These are phyloP conservation scores for Phaethornis superciliosus DNA, from an alignment of 2,113 vertebrate species.

Conservation along the genomic window DNA sequence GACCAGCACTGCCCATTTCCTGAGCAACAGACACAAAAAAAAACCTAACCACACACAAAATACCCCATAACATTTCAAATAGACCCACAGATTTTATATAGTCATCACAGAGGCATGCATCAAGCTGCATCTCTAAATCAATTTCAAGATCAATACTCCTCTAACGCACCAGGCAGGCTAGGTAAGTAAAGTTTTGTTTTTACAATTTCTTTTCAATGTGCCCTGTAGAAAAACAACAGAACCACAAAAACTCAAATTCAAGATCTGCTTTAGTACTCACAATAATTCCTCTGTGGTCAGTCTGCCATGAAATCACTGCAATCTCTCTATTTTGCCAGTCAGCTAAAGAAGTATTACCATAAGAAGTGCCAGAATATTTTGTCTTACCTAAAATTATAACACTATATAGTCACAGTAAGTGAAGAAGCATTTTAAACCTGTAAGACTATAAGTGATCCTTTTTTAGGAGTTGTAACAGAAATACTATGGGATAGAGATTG, in stretches of 20 bases:
- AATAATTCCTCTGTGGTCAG: neutral
- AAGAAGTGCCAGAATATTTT: slow-evolving; percentile 17
- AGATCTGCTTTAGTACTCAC: neutral
- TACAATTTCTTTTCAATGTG: neutral
- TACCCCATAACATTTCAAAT: neutral
- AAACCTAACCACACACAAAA: neutral
- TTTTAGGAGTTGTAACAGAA: neutral
- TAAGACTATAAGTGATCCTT: neutral
- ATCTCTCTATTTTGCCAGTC: slow-evolving; percentile 10
- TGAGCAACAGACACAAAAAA: neutral
- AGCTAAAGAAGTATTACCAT: neutral
- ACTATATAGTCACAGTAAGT: neutral
- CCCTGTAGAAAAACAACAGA: neutral
- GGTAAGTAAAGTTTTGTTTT: slow-evolving; percentile 2
- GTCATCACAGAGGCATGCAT: neutral
- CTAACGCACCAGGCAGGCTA: neutral
- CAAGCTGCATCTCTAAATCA: slow-evolving; percentile 10
- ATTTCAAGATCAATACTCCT: neutral
- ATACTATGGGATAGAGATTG: neutral
- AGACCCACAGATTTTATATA: neutral
- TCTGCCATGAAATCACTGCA: slow-evolving; percentile 28
- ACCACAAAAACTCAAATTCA: neutral
- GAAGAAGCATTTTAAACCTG: neutral
- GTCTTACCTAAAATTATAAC: slow-evolving; percentile 37
- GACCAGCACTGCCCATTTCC: neutral